Base-by-base conservation (phyloP, 2,113 vertebrate species). In the Danionella cerebrum region DNA sequence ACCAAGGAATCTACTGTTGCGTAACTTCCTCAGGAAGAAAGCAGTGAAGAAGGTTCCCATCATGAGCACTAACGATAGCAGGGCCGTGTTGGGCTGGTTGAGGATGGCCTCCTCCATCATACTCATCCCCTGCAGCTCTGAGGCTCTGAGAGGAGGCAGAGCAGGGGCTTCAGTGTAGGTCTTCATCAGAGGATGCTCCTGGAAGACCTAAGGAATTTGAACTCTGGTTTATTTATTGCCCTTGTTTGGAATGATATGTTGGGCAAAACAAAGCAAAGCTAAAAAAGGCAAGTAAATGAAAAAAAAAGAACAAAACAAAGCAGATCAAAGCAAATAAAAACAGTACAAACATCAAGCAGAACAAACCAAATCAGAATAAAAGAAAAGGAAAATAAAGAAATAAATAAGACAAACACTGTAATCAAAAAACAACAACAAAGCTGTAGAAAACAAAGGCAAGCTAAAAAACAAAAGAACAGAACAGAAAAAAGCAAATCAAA, bases 61-160 rank as follows among this genome's bases (percentile, higher is more conserved):
- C 96, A 99, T 99, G 69, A 98, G 92, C 71, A 98, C 94, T 70
- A 99, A 86, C 59, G 96, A 99, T 14, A 99, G 87, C 19, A 99
- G 88, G 24, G 96, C 96, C 0, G 96, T 99, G 85, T 98, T 99
- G 80, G 95, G 96, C 83, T 95, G 96, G 86, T 92, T 97, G 60
- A 83, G 78, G 6, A 92, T 55, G 0, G 19, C 53, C 1, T 9
- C 33, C 1, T 74, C 65, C 13, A 85, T 72, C 0, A 66, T 41
- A 24, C 42, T 52, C 0, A 77, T 73, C 0, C 77, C 41, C 42
- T 82, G 82, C 0, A 79, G 73, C n/a, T 85, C 64, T 0, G 77
- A 72, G 41, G 74, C 16, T 19, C 78, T 85, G 48, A 72, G 70
- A 3, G 86, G 87, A 35, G 63, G 25, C 5, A 12, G 14, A 7